These are phyloP conservation scores for Noturus placidus DNA, from an alignment of 2,113 vertebrate genomes.

Conservation along the genomic window DNA sequence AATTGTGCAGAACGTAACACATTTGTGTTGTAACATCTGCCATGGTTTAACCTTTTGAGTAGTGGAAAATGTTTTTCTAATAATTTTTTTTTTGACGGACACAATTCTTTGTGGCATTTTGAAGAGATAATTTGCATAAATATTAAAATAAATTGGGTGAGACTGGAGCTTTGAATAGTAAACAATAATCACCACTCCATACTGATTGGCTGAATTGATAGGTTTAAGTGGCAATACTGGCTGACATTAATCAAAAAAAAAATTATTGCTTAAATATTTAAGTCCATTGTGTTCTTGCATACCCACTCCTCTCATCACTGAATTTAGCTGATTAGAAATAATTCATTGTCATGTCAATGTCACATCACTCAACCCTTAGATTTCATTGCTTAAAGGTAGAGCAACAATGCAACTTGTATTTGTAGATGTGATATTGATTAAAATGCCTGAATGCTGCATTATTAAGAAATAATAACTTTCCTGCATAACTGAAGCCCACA, in stretches of 20 bases:
- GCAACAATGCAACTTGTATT: not conserved
- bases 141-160: not conserved
- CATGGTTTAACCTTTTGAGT: not conserved
- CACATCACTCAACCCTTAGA: not conserved
- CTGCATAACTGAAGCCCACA: not conserved
- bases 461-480: not conserved
- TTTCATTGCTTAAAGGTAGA: not conserved
- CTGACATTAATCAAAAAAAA: not conserved
- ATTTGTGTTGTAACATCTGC: not conserved
- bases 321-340: not conserved
- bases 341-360: not conserved
- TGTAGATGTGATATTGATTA: not conserved
- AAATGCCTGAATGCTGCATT: not conserved
- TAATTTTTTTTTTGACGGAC: not conserved
- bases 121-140: constrained; percentile 31
- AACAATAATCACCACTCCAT: not conserved
- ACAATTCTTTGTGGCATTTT: not conserved
- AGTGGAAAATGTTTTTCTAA: not conserved
- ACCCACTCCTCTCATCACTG: not conserved
- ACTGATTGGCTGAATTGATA: not conserved
- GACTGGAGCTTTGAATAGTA: not conserved
- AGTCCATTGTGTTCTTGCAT: not conserved
- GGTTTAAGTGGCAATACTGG: not conserved
- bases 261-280: constrained; percentile 32
- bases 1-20: not conserved